A percentile compares a stretch with the other conserved stretches of the same genome.
Evolutionary conservation across 2,888 invertebrate species (phyloP).

Genomic region (Pyrochroa serraticornis): DNA sequence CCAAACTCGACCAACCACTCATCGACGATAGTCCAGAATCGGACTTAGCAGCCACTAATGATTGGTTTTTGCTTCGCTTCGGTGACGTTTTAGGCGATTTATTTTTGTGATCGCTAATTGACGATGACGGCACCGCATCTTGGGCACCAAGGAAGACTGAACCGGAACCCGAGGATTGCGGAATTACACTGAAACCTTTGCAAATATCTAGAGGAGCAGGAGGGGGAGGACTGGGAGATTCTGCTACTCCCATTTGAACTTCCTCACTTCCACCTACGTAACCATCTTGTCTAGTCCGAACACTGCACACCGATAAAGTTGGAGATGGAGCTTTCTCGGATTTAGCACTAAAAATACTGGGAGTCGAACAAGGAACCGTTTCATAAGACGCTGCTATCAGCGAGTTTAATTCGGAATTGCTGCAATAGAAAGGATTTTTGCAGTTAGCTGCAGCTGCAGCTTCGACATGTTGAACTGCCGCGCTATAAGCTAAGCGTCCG

Average conservation of each 20-base stretch:
- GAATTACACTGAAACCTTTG: constrained; percentile 54
- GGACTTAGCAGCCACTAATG: constrained; percentile 76
- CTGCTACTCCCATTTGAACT: constrained; percentile 25
- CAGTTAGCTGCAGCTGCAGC: constrained; percentile 57
- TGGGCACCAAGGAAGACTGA: constrained; percentile 59
- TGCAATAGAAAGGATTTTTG: constrained; percentile 55
- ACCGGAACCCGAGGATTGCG: constrained; percentile 50
- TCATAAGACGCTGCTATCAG: constrained; percentile 61
- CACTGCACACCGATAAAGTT: constrained; percentile 67
- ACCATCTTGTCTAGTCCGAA: constrained; percentile 69
- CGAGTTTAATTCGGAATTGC: constrained; percentile 58
- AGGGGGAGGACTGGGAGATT: constrained; percentile 78
- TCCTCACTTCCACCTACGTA: constrained; percentile 58
- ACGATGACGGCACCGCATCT: constrained; percentile 47
- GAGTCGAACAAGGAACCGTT: constrained; percentile 60
- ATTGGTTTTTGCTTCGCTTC: constrained; percentile 68
- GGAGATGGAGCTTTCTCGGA: constrained; percentile 67
- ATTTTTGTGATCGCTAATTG: constrained; percentile 56
- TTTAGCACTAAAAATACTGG: constrained; percentile 58
- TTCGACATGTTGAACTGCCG: constrained; percentile 70
- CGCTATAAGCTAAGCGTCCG: constrained; percentile 69
- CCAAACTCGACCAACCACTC: constrained; percentile 85
- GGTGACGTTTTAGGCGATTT: constrained; percentile 76
- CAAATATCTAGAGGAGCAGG: constrained; percentile 77
- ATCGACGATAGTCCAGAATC: constrained; percentile 87